Conservation (phyloP, 2,888 invertebrate species). For the Tachina fera region DNA sequence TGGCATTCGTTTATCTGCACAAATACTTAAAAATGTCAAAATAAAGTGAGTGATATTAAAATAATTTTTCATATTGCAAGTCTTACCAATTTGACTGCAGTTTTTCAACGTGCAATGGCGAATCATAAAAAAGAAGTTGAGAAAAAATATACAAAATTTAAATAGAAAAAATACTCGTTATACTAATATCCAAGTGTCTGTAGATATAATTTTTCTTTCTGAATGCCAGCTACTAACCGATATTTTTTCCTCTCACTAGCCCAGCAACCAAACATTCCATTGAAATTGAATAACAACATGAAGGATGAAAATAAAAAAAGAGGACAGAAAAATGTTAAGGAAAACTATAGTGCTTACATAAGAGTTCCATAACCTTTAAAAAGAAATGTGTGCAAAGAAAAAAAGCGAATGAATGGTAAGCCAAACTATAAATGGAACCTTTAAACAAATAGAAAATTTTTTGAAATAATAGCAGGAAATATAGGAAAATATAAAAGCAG, state of each 20-base stretch:
- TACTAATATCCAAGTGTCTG: constrained; percentile 68
- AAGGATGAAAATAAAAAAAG: constrained; percentile 51
- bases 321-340: background rate
- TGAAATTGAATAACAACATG: constrained; percentile 62
- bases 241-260: background rate
- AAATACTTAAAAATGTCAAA: constrained; percentile 70
- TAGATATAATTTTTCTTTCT: constrained; percentile 68
- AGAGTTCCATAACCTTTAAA: constrained; percentile 70
- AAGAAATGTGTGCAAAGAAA: constrained; percentile 41
- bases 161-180: constrained; percentile 31
- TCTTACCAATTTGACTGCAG: constrained; percentile 43
- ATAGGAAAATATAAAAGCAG: constrained; percentile 36
- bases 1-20: constrained; percentile 66
- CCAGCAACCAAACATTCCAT: constrained; percentile 43
- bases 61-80: constrained; percentile 70
- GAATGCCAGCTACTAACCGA: constrained; percentile 46
- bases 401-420: constrained; percentile 16
- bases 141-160: constrained; percentile 24
- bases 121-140: constrained; percentile 23
- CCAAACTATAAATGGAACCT: constrained; percentile 32
- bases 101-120: constrained; percentile 37
- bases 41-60: constrained; percentile 73
- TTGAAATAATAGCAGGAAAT: constrained; percentile 9
- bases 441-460: constrained; percentile 54
- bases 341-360: constrained; percentile 59